A percentile compares a stretch with the other conserved stretches of the same genome.
These are phyloP conservation scores for Cactoblastis cactorum DNA, from an alignment of 2,888 invertebrate genomes.

Conservation along the genomic window DNA sequence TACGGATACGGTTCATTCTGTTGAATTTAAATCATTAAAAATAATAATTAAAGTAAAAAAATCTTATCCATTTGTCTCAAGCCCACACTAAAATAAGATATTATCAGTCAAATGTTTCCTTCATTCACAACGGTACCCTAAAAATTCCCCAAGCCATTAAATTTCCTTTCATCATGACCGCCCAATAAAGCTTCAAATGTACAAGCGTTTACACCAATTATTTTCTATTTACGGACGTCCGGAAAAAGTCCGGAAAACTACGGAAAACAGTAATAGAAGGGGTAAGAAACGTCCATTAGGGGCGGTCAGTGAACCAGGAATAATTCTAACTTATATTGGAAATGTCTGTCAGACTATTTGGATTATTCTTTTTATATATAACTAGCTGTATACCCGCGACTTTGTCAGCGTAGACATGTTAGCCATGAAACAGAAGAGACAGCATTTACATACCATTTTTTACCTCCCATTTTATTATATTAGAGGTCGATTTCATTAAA, in stretches of 20 bases:
- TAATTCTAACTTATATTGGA: conserved; percentile 6
- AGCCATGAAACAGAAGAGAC: too few species aligned
- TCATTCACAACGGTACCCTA: background rate
- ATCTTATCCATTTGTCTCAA: too few species aligned
- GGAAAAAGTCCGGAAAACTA: conserved; percentile 8
- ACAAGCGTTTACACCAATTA: conserved; percentile 10
- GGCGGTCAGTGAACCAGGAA: conserved; percentile 2
- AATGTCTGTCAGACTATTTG: background rate
- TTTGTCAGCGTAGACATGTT: too few species aligned
- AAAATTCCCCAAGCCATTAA: conserved; percentile 1
- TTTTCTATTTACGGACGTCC: conserved; percentile 12
- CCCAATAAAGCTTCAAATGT: background rate
- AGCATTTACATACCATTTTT: too few species aligned
- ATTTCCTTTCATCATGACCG: conserved; percentile 1
- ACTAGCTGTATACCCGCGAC: too few species aligned
- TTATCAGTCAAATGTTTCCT: too few species aligned
- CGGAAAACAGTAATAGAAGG: conserved; percentile 12
- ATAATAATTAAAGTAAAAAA: too few species aligned
- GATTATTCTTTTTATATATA: background rate
- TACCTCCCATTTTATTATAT: too few species aligned
- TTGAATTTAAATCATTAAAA: too few species aligned
- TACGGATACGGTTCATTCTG: too few species aligned
- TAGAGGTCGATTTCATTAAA: too few species aligned
- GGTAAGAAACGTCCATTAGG: conserved; percentile 7
- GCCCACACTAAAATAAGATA: too few species aligned